Evolutionary conservation across 2,797 vertebrate species (phyloP).

Genomic region (Acrossocheilus wenchowensis): DNA sequence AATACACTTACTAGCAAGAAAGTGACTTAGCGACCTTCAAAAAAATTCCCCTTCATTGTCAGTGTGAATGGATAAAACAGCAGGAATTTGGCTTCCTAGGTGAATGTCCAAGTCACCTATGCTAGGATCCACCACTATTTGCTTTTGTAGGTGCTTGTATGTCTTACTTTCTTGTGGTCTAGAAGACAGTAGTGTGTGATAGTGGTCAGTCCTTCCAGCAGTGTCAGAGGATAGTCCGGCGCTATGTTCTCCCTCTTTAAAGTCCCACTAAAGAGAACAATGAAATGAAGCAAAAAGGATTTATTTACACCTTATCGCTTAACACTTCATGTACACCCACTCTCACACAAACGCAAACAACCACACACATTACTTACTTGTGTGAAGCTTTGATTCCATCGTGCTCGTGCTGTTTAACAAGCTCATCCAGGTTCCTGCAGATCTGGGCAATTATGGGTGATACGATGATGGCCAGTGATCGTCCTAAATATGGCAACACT

Average conservation of each 20-base stretch:
- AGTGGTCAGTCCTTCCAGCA: conserved; percentile 93
- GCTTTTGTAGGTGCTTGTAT: background rate
- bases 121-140: conserved; percentile 9
- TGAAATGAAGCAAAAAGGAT: background rate
- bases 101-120: background rate
- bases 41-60: background rate
- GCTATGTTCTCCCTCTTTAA: conserved; percentile 91
- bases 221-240: conserved; percentile 94
- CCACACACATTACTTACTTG: conserved; percentile 76
- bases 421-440: conserved; percentile 94
- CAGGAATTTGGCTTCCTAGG: background rate
- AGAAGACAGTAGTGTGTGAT: conserved; percentile 94
- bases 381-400: conserved; percentile 81
- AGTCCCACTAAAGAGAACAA: conserved; percentile 71
- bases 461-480: conserved; percentile 91
- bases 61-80: background rate
- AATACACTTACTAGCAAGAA: background rate
- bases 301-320: background rate
- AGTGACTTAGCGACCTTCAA: background rate
- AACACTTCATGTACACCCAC: background rate
- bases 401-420: conserved; percentile 90
- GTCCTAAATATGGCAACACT: conserved; percentile 91
- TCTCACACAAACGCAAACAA: conserved; percentile 25
- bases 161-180: conserved; percentile 88
- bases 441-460: conserved; percentile 91